These are phyloP conservation scores for Entelurus aequoreus DNA, from an alignment of 2,113 vertebrate species.

Conservation along the genomic window DNA sequence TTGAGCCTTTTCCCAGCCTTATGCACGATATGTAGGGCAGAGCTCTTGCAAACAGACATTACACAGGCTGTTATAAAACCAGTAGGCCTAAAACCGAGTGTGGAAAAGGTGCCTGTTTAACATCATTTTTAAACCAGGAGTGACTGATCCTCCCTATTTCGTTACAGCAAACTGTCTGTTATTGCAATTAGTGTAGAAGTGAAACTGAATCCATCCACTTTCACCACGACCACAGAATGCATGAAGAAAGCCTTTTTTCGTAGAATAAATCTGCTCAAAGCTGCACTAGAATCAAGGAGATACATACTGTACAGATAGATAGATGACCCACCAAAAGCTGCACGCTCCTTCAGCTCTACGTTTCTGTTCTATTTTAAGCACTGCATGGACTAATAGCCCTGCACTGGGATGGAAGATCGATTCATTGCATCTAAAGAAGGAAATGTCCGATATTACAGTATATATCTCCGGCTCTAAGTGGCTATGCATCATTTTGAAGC, in stretches of 20 bases:
- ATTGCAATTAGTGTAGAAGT: slow-evolving; percentile 20
- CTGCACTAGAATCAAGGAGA: slow-evolving; percentile 19
- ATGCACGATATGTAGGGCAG: slow-evolving; percentile 62
- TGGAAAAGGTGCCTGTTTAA: slow-evolving; percentile 40
- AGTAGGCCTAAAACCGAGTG: slow-evolving; percentile 36
- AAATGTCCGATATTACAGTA: slow-evolving; percentile 48
- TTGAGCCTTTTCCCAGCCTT: slow-evolving; percentile 53
- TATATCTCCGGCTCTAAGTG: slow-evolving; percentile 48
- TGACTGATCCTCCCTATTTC: slow-evolving; percentile 6
- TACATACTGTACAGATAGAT: slow-evolving; percentile 16
- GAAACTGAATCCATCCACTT: slow-evolving; percentile 2
- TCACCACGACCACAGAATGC: slow-evolving; percentile 21
- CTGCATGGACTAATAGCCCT: slow-evolving; percentile 53
- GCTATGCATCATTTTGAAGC: slow-evolving; percentile 51
- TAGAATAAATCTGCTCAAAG: slow-evolving; percentile 16
- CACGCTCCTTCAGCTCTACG: slow-evolving; percentile 49
- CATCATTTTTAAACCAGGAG: slow-evolving; percentile 41
- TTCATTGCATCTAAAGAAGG: slow-evolving; percentile 70
- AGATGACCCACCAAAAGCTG: slow-evolving; percentile 51
- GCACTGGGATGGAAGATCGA: slow-evolving; percentile 60
- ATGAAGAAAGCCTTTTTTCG: slow-evolving; percentile 27
- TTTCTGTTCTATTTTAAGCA: slow-evolving; percentile 68
- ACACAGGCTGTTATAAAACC: slow-evolving; percentile 53
- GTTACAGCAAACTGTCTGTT: neutral
- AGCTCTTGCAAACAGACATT: slow-evolving; percentile 53